Percentiles rank a stretch among this genome's conserved stretches.
Evolutionary conservation across 2,113 vertebrate species (phyloP).

Genomic region (Calonectris borealis): DNA sequence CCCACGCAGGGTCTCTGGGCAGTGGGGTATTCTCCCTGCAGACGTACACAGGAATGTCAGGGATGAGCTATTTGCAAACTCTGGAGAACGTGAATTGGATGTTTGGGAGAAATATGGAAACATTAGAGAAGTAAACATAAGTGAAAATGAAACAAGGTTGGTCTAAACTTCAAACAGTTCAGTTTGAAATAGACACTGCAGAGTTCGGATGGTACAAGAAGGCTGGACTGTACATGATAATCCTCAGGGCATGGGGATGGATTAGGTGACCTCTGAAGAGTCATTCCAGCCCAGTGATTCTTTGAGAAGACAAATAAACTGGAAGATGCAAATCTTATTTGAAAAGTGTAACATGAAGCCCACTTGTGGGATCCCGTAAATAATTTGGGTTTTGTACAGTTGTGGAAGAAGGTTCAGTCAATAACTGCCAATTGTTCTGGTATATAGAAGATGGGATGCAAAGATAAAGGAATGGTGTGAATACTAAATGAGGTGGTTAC

Average conservation of each 20-base stretch:
- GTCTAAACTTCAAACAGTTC: background rate
- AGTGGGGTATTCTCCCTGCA: background rate
- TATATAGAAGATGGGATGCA: background rate
- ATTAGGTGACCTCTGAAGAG: conserved; percentile 42
- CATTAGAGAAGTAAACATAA: background rate
- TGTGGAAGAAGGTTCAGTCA: background rate
- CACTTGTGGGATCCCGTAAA: background rate
- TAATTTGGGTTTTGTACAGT: background rate
- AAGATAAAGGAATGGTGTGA: background rate
- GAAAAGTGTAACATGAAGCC: conserved; percentile 12
- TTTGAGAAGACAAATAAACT: conserved; percentile 33
- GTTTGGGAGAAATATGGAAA: background rate
- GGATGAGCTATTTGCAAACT: background rate
- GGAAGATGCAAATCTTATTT: conserved; percentile 25
- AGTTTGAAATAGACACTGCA: background rate
- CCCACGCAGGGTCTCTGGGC: rapidly evolving
- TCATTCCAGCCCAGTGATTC: conserved; percentile 44
- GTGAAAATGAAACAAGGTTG: background rate
- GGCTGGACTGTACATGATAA: background rate
- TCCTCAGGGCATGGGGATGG: background rate
- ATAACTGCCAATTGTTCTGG: background rate
- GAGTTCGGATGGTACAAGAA: background rate
- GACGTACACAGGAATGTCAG: rapidly evolving
- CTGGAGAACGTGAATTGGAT: background rate
- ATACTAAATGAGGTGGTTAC: background rate